Conservation (phyloP, 2,888 invertebrate genomes). For the Polymixis flavicincta region DNA sequence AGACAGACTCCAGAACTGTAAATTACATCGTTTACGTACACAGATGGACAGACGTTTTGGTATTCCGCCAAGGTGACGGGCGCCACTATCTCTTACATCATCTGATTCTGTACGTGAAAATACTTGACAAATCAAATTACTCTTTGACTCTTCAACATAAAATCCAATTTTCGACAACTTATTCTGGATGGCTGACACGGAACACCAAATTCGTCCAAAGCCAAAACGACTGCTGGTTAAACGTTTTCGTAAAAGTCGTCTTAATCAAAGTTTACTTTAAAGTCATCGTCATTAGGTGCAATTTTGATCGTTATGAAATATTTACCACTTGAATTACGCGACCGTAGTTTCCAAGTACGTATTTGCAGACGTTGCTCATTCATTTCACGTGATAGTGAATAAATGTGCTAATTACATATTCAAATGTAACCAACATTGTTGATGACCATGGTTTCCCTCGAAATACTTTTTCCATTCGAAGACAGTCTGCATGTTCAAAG, state of each 20-base stretch:
- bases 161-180: conserved; percentile 34
- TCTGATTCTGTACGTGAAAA: conserved; percentile 37
- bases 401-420: conserved; percentile 58
- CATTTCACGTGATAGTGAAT: conserved; percentile 70
- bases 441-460: conserved; percentile 26
- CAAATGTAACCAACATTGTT: conserved; percentile 54
- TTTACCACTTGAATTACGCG: conserved; percentile 19
- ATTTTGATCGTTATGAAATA: conserved; percentile 30
- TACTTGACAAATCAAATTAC: conserved; percentile 46
- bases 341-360: conserved; percentile 39
- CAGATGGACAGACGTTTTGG: conserved; percentile 74
- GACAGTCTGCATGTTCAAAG: background rate
- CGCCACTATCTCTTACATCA: conserved; percentile 71
- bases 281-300: conserved; percentile 13
- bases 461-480: conserved; percentile 22
- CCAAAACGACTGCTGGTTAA: conserved; percentile 34
- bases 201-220: conserved; percentile 35
- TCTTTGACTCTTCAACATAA: conserved; percentile 41
- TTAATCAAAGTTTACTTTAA: conserved; percentile 29
- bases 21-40: conserved; percentile 71
- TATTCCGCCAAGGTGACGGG: conserved; percentile 75
- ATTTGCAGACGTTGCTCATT: conserved; percentile 60
- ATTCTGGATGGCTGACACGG: conserved; percentile 22
- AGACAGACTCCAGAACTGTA: conserved; percentile 74
- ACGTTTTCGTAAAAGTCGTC: conserved; percentile 10